phyloP scores from a whole-genome alignment of 2,888 invertebrate genomes.

The Venustoraphidia nigricollis region DNA sequence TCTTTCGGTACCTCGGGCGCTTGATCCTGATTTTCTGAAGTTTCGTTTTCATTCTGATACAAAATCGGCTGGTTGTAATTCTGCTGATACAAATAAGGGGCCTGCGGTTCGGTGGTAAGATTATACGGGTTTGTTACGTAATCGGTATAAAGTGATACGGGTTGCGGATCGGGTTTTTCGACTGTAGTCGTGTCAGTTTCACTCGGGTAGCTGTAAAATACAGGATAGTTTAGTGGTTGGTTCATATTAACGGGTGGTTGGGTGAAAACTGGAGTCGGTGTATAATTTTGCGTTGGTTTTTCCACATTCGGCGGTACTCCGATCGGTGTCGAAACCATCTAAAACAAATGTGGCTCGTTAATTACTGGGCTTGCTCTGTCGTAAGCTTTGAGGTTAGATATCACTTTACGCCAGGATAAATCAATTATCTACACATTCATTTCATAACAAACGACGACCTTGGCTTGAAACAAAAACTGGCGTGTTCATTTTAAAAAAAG shows the following conservation, averaged over 20 bases:
- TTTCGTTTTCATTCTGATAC: slow-evolving; percentile 7
- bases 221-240: slow-evolving; percentile 23
- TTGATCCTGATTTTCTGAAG: slow-evolving; percentile 6
- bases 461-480: too few species aligned
- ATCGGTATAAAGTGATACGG: slow-evolving; percentile 32
- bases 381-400: too few species aligned
- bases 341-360: slow-evolving; percentile 17
- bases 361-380: neutral
- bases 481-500: too few species aligned
- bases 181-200: slow-evolving; percentile 15
- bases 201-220: slow-evolving; percentile 20
- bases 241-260: slow-evolving; percentile 2
- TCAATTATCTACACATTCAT: too few species aligned
- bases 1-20: neutral
- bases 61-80: slow-evolving; percentile 5
- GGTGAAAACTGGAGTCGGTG: neutral
- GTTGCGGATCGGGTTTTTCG: slow-evolving; percentile 15
- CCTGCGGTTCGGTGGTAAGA: slow-evolving; percentile 16
- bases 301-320: slow-evolving; percentile 24
- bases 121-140: slow-evolving; percentile 42
- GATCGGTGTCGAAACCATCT: slow-evolving; percentile 52
- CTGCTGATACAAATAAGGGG: slow-evolving; percentile 2
- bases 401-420: too few species aligned
- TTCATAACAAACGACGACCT: too few species aligned
- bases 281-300: slow-evolving; percentile 7